phyloP scores from a whole-genome alignment of 2,888 invertebrate genomes.

The Griposia aprilina region DNA sequence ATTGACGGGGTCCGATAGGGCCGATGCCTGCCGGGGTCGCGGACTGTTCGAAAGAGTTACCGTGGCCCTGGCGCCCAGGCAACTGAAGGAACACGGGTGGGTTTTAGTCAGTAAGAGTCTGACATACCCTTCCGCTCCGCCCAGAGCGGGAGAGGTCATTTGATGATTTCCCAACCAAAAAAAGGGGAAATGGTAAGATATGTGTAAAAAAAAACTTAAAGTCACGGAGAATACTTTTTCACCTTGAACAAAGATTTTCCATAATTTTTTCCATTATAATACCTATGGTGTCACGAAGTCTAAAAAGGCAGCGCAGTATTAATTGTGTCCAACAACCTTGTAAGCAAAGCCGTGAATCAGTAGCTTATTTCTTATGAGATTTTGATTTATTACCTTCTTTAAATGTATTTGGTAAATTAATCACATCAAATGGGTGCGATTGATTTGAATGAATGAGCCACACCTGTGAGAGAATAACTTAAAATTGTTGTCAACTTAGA shows the following conservation, averaged over 20 bases:
- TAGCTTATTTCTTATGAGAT: slow-evolving; percentile 56
- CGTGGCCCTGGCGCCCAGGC: no score
- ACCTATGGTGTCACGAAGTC: slow-evolving; percentile 10
- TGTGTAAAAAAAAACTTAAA: background rate
- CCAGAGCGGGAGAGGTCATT: no score
- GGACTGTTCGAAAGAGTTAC: no score
- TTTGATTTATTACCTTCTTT: slow-evolving; percentile 58
- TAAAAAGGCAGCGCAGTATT: slow-evolving; percentile 35
- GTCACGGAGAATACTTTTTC: background rate
- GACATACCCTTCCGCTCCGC: no score
- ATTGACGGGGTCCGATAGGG: no score
- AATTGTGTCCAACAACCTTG: slow-evolving; percentile 46
- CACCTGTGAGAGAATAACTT: slow-evolving; percentile 54
- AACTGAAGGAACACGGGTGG: no score
- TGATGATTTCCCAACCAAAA: no score
- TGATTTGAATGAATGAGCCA: slow-evolving; percentile 64
- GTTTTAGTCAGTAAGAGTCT: no score
- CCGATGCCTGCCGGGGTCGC: no score
- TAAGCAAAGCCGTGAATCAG: slow-evolving; percentile 44
- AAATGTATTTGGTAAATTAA: slow-evolving; percentile 61
- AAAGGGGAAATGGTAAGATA: no score
- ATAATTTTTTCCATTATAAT: slow-evolving; percentile 8
- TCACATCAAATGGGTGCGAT: slow-evolving; percentile 55
- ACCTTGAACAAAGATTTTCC: slow-evolving; percentile 39
- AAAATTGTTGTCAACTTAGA: slow-evolving; percentile 41